Percentiles rank a stretch among this genome's conserved stretches.
phyloP scores from a whole-genome alignment of 2,113 vertebrate species.

The Rynchops niger region DNA sequence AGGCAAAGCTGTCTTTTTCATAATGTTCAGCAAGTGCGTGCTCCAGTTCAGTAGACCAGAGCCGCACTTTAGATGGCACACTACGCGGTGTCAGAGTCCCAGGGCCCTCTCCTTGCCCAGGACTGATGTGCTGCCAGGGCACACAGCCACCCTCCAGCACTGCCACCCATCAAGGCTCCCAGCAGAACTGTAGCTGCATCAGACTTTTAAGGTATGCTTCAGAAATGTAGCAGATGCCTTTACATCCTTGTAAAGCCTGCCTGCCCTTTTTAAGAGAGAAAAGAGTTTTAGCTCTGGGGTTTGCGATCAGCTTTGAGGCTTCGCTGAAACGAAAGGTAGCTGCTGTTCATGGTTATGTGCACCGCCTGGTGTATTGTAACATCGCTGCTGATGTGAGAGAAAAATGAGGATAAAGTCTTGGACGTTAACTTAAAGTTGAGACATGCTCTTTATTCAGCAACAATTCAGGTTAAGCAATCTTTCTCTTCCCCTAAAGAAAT shows the following conservation, averaged over 20 bases:
- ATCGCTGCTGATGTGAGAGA: neutral
- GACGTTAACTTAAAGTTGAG: neutral
- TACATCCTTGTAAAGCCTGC: neutral
- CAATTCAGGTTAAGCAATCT: neutral
- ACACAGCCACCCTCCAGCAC: neutral
- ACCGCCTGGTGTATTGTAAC: neutral
- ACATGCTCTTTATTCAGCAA: neutral
- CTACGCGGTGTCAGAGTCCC: neutral
- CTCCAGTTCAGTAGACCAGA: neutral
- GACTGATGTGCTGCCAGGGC: neutral
- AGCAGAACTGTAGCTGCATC: neutral
- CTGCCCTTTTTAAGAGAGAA: neutral
- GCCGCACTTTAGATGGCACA: neutral
- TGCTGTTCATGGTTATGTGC: neutral
- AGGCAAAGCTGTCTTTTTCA: neutral
- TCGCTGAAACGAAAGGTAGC: neutral
- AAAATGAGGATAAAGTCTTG: neutral
- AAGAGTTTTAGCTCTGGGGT: neutral
- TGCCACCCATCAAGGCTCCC: neutral
- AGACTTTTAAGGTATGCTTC: neutral
- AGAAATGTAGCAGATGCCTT: neutral
- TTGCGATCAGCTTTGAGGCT: slow-evolving; percentile 2
- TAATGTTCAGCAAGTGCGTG: neutral
- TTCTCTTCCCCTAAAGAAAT: neutral
- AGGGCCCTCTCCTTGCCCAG: neutral